Base-by-base conservation (phyloP, 2,888 invertebrate species). In the Platynereis dumerilii region DNA sequence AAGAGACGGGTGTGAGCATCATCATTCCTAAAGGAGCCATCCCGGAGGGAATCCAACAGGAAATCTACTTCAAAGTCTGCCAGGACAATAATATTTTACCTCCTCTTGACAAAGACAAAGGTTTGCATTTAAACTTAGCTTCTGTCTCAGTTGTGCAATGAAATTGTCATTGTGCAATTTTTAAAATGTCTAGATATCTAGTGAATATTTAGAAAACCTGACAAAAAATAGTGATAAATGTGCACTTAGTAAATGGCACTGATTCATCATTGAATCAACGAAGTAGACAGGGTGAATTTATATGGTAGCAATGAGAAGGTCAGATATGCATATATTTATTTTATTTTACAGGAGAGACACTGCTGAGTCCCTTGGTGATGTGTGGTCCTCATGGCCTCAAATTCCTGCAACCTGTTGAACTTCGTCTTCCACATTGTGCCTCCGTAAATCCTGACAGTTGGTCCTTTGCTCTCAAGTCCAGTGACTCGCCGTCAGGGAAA, bases 321-420 rank as follows among this genome's bases (percentile, higher is more conserved):
- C n/a, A n/a, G n/a, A n/a, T 52, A 52, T 22, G 7, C 24, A 52
- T 52, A 17, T 10, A 52, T 52, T 52, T 52, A 52, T 52, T 52
- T 7, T 34, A 5, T 7, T 34, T 34, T 34, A 12, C 84, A 94
- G 94, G 95, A 89, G 96, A 96, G 88, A 92, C 93, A 70, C 90
- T 96, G 88, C 88, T 96, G 77, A 94, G 94, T 78, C 96, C 96
- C 67, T 88, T 96, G 78, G 95, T 96, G 80, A 94, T 96, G 92
- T 96, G 96, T 87, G 96, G 96, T 69, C 96, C 96, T 27, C 94
- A 94, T 86, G 88, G 96, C 73, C 88, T 95, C 74, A 91, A 91
- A 84, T 96, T 96, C 86, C 86, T 90, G 67, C 89, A 90, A 81
- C 94, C 96, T 60, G 94, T 96, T 78, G 94, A 96, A 77, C 88